Conservation (phyloP, 2,113 vertebrate genomes). For the Zootoca vivipara region DNA sequence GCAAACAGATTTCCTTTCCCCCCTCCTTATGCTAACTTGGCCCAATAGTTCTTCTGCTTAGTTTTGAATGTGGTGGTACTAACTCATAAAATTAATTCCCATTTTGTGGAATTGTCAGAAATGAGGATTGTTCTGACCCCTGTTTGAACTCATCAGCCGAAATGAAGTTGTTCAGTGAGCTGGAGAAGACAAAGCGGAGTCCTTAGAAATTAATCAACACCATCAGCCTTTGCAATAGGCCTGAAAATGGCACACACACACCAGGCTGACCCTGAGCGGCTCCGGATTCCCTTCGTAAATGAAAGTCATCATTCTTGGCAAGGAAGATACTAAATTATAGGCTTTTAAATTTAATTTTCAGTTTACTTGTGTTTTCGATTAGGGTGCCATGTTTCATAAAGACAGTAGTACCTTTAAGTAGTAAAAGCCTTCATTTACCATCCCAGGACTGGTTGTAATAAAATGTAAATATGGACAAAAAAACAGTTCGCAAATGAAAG, state of each 20-base stretch:
- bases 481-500: slow-evolving; percentile 60
- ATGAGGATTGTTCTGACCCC: slow-evolving; percentile 94
- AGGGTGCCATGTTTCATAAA: slow-evolving; percentile 87
- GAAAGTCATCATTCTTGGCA: slow-evolving; percentile 85
- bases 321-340: slow-evolving; percentile 88
- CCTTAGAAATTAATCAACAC: slow-evolving; percentile 92
- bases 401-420: slow-evolving; percentile 76
- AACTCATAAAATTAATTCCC: slow-evolving; percentile 94
- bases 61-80: slow-evolving; percentile 71
- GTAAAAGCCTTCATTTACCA: slow-evolving; percentile 66
- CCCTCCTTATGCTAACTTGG: slow-evolving; percentile 58
- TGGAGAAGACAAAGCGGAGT: slow-evolving; percentile 97
- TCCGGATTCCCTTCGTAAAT: slow-evolving; percentile 75
- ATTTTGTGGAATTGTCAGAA: slow-evolving; percentile 92
- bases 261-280: slow-evolving; percentile 86
- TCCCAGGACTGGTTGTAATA: slow-evolving; percentile 40
- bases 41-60: slow-evolving; percentile 63
- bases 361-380: slow-evolving; percentile 86
- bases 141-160: slow-evolving; percentile 97
- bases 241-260: slow-evolving; percentile 77
- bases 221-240: slow-evolving; percentile 79
- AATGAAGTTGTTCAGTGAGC: slow-evolving; percentile 99
- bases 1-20: slow-evolving; percentile 36
- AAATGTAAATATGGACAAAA: slow-evolving; percentile 65
- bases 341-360: slow-evolving; percentile 89